Evolutionary conservation across 2,113 vertebrate genomes (phyloP).

Genomic region (Passer domesticus): DNA sequence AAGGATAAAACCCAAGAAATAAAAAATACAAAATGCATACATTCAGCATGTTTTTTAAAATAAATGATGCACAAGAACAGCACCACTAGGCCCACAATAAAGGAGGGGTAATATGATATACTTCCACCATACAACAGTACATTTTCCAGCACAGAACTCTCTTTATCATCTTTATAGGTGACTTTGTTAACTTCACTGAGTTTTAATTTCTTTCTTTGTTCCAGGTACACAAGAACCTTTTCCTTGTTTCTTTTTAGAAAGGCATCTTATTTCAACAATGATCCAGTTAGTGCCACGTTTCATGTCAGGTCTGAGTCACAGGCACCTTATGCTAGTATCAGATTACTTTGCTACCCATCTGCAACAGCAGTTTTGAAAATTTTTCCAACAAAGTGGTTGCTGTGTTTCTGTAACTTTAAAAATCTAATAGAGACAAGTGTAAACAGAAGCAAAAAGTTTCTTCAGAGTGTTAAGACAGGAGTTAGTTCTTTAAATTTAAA

Average conservation of each 20-base stretch:
- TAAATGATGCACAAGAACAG: not conserved
- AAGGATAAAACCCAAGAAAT: not conserved
- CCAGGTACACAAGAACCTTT: not conserved
- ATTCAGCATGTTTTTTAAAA: not conserved
- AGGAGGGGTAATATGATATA: not conserved
- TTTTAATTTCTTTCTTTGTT: not conserved
- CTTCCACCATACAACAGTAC: accelerated
- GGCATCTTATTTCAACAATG: not conserved
- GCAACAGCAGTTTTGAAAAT: not conserved
- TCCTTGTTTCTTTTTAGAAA: not conserved
- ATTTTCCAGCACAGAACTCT: not conserved
- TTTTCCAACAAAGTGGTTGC: not conserved
- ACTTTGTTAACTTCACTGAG: not conserved
- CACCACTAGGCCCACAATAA: not conserved
- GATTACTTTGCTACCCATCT: not conserved
- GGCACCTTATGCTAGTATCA: not conserved
- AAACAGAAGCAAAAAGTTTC: not conserved
- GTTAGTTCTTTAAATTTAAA: not conserved
- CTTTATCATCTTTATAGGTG: not conserved
- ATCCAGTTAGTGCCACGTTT: not conserved
- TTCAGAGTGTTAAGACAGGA: not conserved
- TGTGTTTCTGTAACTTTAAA: not conserved
- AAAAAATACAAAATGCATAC: not conserved
- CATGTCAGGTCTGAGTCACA: not conserved
- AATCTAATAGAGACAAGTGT: not conserved